A percentile compares a stretch with the other conserved stretches of the same genome.
Conservation (phyloP, 2,888 invertebrate species). For the Ctenicera cuprea region DNA sequence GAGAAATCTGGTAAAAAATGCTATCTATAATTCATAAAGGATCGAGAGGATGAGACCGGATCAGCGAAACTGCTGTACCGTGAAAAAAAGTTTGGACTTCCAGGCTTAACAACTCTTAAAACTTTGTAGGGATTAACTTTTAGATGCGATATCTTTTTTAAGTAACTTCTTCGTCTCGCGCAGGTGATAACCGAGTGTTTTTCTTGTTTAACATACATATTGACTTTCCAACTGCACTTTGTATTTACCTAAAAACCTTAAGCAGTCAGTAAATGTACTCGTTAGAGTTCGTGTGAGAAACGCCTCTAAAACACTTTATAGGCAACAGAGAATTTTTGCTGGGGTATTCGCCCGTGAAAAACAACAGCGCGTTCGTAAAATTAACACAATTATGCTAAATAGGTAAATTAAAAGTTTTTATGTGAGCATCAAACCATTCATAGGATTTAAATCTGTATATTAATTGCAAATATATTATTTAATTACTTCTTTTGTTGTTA, state of each 20-base stretch:
- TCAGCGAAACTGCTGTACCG: constrained; percentile 63
- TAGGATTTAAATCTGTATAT: no score
- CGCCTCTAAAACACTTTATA: no score
- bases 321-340: no score
- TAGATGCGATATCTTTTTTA: constrained; percentile 51
- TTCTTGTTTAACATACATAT: neutral
- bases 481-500: no score
- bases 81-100: constrained; percentile 56
- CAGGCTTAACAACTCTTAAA: constrained; percentile 57
- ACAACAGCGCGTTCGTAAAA: no score
- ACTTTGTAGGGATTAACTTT: constrained; percentile 56
- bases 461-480: no score
- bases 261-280: neutral
- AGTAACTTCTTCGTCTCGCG: constrained; percentile 36
- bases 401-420: no score
- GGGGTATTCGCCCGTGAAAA: no score
- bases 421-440: no score
- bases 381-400: no score
- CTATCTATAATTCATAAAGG: constrained; percentile 72
- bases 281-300: constrained; percentile 6
- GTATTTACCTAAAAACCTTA: constrained; percentile 10
- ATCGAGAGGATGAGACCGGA: constrained; percentile 65
- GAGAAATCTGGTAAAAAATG: constrained; percentile 70
- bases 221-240: neutral
- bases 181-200: constrained; percentile 40